Evolutionary conservation across 2,797 vertebrate species (phyloP), one percentile per base, ranked within the genome.

Genomic region (Chaetophractus vellerosus): DNA sequence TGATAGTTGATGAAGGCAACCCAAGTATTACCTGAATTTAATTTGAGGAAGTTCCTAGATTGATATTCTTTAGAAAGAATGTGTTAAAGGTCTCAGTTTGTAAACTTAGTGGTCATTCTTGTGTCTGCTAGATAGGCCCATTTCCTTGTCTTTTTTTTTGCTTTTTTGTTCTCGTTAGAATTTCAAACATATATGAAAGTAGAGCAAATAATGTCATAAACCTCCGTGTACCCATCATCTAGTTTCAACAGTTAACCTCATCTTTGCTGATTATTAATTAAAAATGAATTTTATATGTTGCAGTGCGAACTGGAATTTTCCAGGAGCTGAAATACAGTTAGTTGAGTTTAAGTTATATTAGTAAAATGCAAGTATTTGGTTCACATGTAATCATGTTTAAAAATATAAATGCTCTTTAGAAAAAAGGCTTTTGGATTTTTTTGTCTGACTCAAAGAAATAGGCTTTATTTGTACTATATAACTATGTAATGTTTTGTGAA

Each of bases 221-320:
- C 0, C 18, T 2, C 12, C 48, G 9, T 79, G 5, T 89, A 84
- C 11, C 45, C 5, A 36, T 89, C 5, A 74, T 78, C 33, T 93
- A 83, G 19, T 91, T 90, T 93, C 14, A 95, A 1, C 36, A 71
- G 11, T 72, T 94, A 85, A 10, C 21, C 36, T 59, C 12, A 88
- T 72, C 50, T 16, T 96, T 93, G 55, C 59, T 96, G 50, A 26
- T 88, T 92, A 76, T 45, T 97, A 80, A 68, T 69, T 86, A 85
- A 78, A 94, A 94, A 84, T 84, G 95, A 96, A 10, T 38, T 74
- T 55, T 90, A 69, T 81, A 61, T 21, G 74, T 85, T 94, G n/a
- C 21, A 38, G 88, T 94, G 50, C 36, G 87, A 94, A 82, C 5
- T 91, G 66, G 68, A 90, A 68, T 45, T 90, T 96, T 93, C 31